A percentile compares a stretch with the other conserved stretches of the same genome.
Conservation (phyloP, 2,113 vertebrate species). For the Eidolon helvum region DNA sequence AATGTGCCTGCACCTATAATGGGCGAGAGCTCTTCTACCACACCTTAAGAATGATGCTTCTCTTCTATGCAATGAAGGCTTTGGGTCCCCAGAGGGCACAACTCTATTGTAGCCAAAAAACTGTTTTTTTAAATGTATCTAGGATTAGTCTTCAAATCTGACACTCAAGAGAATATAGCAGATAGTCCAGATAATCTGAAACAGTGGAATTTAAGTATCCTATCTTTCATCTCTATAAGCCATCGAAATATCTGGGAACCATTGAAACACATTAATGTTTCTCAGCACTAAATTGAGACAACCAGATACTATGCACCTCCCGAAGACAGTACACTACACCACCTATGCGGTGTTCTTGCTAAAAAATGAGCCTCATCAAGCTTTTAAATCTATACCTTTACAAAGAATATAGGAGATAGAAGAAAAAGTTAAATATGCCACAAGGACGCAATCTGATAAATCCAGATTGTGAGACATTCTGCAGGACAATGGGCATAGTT, state of each 20-base stretch:
- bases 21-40: not conserved
- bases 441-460: accelerated
- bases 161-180: not conserved
- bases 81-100: not conserved
- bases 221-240: not conserved
- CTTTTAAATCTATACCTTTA: accelerated
- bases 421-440: not conserved
- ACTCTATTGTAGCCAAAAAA: not conserved
- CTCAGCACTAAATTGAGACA: not conserved
- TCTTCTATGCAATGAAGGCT: not conserved
- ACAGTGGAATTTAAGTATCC: not conserved
- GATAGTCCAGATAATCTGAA: not conserved
- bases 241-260: not conserved
- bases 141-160: not conserved
- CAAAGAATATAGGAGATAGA: not conserved
- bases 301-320: too few species aligned
- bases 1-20: not conserved
- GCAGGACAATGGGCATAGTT: not conserved
- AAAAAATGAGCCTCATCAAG: not conserved
- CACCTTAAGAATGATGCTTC: not conserved
- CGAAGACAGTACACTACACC: too few species aligned
- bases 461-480: not conserved
- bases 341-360: not conserved
- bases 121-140: not conserved
- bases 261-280: not conserved